Conservation (phyloP, 2,113 vertebrate genomes). For the Tragelaphus imberbis region DNA sequence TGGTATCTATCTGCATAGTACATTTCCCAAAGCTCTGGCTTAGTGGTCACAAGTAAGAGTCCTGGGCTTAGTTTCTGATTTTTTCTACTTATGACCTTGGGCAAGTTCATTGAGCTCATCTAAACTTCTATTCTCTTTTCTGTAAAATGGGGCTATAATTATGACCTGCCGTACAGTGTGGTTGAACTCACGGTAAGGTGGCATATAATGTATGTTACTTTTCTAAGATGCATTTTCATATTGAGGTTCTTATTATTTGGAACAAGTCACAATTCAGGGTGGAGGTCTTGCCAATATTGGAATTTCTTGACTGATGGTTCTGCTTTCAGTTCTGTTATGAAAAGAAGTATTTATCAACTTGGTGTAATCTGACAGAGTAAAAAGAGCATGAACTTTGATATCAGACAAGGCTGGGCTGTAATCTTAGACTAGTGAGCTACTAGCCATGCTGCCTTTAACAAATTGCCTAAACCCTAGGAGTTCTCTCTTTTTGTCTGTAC, state of each 20-base stretch:
- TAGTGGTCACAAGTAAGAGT: background rate
- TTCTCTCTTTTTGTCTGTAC: background rate
- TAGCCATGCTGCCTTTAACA: background rate
- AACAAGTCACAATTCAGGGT: background rate
- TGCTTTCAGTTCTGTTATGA: conserved; percentile 64
- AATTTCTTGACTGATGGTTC: conserved; percentile 11
- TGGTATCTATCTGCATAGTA: background rate
- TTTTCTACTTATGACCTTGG: background rate
- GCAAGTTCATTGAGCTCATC: background rate
- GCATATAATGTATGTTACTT: background rate
- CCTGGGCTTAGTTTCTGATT: background rate
- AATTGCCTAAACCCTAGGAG: background rate
- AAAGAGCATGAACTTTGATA: background rate
- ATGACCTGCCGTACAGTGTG: background rate
- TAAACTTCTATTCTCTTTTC: background rate
- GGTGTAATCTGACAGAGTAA: background rate
- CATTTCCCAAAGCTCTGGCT: background rate
- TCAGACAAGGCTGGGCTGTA: background rate
- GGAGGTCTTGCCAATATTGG: background rate
- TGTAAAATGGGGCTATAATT: background rate
- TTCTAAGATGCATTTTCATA: background rate
- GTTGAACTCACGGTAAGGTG: background rate
- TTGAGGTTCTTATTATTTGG: background rate
- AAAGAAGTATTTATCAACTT: background rate
- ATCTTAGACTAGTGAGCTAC: background rate